Percentiles rank a stretch among this genome's conserved stretches.
phyloP scores from a whole-genome alignment of 2,797 vertebrate species.

The Danio kyathit region DNA sequence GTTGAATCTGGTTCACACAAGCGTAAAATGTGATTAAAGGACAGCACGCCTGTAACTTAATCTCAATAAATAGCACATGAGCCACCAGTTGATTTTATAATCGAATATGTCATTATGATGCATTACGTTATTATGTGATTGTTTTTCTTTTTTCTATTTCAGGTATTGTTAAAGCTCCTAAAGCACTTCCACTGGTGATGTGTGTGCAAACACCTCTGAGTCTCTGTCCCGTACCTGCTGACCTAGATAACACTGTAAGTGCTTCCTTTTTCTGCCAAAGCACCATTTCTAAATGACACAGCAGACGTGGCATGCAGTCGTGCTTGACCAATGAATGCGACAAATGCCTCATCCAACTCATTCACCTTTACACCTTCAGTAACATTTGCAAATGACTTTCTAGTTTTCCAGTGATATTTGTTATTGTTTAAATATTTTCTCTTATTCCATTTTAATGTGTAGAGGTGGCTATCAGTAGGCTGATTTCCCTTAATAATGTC shows the following conservation, averaged over 20 bases:
- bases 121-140: constrained; percentile 13
- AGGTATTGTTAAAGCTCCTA: constrained; percentile 16
- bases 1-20: neutral
- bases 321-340: constrained; percentile 22
- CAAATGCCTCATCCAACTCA: neutral
- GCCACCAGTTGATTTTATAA: constrained; percentile 9
- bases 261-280: neutral
- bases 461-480: neutral
- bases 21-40: constrained; percentile 40
- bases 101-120: constrained; percentile 27
- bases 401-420: neutral
- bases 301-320: constrained; percentile 6
- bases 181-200: constrained; percentile 5
- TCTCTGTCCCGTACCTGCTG: constrained; percentile 40
- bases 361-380: constrained; percentile 24
- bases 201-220: constrained; percentile 16
- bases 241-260: constrained; percentile 41
- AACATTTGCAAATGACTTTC: constrained; percentile 10
- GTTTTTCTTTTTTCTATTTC: neutral
- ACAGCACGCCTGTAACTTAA: neutral
- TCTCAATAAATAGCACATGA: constrained; percentile 13
- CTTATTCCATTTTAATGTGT: neutral
- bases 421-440: neutral
- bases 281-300: constrained; percentile 4
- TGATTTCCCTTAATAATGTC: neutral